Base-by-base conservation (phyloP, 2,888 invertebrate species). In the Urechis unicinctus region DNA sequence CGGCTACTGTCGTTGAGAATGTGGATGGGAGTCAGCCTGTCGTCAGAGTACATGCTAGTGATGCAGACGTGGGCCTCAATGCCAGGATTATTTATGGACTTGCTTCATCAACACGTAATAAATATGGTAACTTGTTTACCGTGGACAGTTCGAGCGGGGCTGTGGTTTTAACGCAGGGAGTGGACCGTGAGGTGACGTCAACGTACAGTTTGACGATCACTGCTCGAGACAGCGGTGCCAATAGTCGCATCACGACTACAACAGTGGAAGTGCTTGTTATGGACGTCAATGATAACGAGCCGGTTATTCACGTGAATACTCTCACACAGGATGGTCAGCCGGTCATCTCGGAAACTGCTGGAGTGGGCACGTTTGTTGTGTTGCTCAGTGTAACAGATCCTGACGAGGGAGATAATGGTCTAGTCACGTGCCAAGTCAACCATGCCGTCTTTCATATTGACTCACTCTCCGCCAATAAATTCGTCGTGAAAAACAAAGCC, bases 391-490 rank as follows among this genome's bases (percentile, higher is more conserved):
- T 75, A 0, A 61, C 58, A 25, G 76, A 76, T 55, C 63, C 62
- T 2, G 76, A 76, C 57, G 63, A 64, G 13, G 74, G 74, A 3
- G 58, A 59, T 46, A 74, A 72, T 56, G 75, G 74, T 1, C 63
- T 65, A 3, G 68, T 75, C 9, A 68, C 68, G 0, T 77, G 74
- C 57, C 67, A 67, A 55, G 64, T 74, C 29, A 64, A 71, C 17
- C 69, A 58, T 26, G 51, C 52, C 22, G 46, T 31, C 25, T 56
- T 62, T 43, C 50, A 50, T 13, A 54, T 61, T 42, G 30, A 55
- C 13, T 28, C 56, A 41, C 53, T 55, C 41, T 50, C 55, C 22
- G 26, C 52, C 17, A 45, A 26, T 9, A 47, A 52, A n/a, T 56
- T 48, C 50, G 47, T 52, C 28, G 42, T 57, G 1, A 45, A 29